A percentile compares a stretch with the other conserved stretches of the same genome.
Evolutionary conservation across 2,113 vertebrate genomes (phyloP).

Genomic region (Anseranas semipalmata): DNA sequence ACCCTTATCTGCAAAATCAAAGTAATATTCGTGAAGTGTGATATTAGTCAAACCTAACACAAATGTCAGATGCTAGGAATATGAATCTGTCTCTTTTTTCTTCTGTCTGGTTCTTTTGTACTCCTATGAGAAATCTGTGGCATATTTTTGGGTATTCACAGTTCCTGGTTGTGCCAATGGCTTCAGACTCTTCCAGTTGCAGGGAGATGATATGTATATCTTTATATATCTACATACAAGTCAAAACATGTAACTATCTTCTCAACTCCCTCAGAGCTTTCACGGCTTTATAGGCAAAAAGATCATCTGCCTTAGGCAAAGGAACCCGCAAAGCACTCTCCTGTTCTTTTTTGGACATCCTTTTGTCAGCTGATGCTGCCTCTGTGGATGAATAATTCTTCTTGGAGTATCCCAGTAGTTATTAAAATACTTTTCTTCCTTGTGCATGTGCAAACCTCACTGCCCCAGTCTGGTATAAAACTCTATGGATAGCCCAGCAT

Average conservation of each 20-base stretch:
- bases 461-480: neutral
- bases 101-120: neutral
- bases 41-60: neutral
- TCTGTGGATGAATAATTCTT: neutral
- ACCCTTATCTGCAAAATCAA: neutral
- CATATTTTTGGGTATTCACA: neutral
- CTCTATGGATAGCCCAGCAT: neutral
- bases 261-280: conserved; percentile 10
- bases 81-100: neutral
- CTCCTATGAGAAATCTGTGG: neutral
- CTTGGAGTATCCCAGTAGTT: neutral
- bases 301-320: neutral
- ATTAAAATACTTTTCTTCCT: neutral
- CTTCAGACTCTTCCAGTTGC: neutral
- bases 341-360: neutral
- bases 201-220: neutral
- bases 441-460: neutral
- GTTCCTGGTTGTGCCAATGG: neutral
- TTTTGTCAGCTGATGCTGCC: neutral
- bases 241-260: neutral
- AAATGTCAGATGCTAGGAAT: neutral
- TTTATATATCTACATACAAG: neutral
- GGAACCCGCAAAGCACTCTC: neutral
- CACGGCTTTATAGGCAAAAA: conserved; percentile 16
- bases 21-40: neutral